Evolutionary conservation across 2,888 invertebrate species (phyloP), one percentile per base, ranked within the genome.

Genomic region (Embidobia sp.): DNA sequence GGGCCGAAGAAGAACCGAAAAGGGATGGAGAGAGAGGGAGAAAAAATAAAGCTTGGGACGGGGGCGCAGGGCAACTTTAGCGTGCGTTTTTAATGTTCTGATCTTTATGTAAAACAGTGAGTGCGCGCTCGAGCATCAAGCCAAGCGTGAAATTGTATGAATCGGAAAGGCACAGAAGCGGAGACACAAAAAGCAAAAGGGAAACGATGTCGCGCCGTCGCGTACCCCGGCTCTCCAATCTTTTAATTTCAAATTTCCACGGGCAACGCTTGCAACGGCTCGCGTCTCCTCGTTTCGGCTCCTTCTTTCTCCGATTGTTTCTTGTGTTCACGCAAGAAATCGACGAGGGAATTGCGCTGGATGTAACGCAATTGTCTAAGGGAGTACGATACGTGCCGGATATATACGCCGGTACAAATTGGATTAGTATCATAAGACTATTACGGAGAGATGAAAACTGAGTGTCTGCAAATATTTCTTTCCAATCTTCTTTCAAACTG

Each of bases 121-220:
- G 79, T 79, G 78, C 83, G 81, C 85, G 82, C 81, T 82, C 83
- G 84, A 85, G 87, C 82, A 81, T 83, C 86, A 87, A 89, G 86
- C 89, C 86, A 81, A 88, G 84, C 89, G 87, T 89, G 89, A 89
- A 89, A 89, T 89, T 89, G 87, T 89, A 87, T 87, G 86, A 89
- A 88, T 89, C 88, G 84, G 86, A 86, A 79, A 81, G 77, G 74
- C 74, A 80, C 78, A 80, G 81, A 79, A 78, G 78, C 82, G 82
- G 83, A 80, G 83, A 83, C 81, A 84, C 82, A 82, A 83, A 83
- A 85, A 83, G 80, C 80, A 74, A 78, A 69, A 75, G 61, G 59
- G 55, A 75, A 67, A 75, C 73, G 46, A 59, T 42, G 31, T 66
- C 70, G 67, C 55, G 61, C 51, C 63, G 11, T 73, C 76, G 69